Percentiles rank a stretch among this genome's conserved stretches.
phyloP scores from a whole-genome alignment of 2,797 vertebrate genomes.

The Serranus cabrilla region DNA sequence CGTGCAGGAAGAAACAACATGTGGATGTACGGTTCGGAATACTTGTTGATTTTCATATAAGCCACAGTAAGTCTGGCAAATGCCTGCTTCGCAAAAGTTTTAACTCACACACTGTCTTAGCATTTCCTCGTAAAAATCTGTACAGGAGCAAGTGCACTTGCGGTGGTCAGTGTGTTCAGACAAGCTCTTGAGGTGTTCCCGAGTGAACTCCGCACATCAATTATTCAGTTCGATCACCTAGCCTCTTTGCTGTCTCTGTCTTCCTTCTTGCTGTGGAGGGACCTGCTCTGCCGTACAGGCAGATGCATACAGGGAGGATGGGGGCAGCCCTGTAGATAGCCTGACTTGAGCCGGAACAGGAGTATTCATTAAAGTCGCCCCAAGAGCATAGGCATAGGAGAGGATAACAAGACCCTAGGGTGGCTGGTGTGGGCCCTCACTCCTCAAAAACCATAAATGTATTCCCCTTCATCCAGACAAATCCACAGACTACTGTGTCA shows the following conservation, averaged over 20 bases:
- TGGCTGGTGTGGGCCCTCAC: slow-evolving; percentile 78
- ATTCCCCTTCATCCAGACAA: slow-evolving; percentile 84
- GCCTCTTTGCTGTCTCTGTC: slow-evolving; percentile 70
- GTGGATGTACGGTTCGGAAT: too few relatives aligned
- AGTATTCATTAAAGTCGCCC: slow-evolving; percentile 87
- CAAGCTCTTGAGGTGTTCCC: slow-evolving; percentile 72
- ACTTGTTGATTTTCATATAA: not conserved
- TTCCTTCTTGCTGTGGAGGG: slow-evolving; percentile 67
- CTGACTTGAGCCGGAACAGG: slow-evolving; percentile 83
- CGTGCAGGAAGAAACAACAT: too few relatives aligned
- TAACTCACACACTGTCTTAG: slow-evolving; percentile 13
- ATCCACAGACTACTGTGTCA: slow-evolving; percentile 78
- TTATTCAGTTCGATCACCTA: slow-evolving; percentile 85
- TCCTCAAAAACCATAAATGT: slow-evolving; percentile 83
- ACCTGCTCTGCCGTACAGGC: slow-evolving; percentile 58
- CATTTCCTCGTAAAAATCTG: slow-evolving; percentile 28
- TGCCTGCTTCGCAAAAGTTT: slow-evolving; percentile 35
- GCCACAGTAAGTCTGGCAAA: not conserved
- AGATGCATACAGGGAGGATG: slow-evolving; percentile 50
- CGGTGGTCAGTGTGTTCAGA: slow-evolving; percentile 62
- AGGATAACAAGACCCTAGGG: slow-evolving; percentile 89
- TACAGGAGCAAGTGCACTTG: slow-evolving; percentile 34
- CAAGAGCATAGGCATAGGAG: slow-evolving; percentile 80
- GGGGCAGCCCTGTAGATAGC: slow-evolving; percentile 73
- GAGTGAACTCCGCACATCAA: slow-evolving; percentile 81